phyloP scores from a whole-genome alignment of 2,888 invertebrate species.

The Orthosia gothica region DNA sequence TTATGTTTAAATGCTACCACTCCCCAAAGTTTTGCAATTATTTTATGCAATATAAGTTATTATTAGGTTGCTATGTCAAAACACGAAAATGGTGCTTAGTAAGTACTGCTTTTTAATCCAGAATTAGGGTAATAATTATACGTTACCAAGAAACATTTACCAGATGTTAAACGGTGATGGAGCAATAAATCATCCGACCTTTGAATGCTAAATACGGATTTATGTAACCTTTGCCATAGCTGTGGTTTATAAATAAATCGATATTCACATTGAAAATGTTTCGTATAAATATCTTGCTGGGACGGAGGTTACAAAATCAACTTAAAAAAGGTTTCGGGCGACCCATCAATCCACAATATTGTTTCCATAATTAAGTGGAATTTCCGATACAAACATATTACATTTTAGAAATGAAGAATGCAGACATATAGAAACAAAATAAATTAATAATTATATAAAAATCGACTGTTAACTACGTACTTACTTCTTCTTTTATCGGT shows the following conservation, averaged over 20 bases:
- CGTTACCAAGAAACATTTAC: constrained; percentile 28
- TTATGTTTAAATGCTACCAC: background rate
- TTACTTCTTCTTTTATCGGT: constrained; percentile 1
- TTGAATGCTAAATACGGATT: constrained; percentile 33
- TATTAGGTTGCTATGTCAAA: background rate
- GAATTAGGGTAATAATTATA: constrained; percentile 21
- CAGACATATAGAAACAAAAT: background rate
- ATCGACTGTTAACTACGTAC: too few species aligned
- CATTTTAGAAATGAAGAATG: constrained; percentile 16
- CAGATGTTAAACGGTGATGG: constrained; percentile 35
- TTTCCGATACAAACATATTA: constrained; percentile 36
- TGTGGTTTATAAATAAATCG: constrained; percentile 47
- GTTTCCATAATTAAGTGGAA: constrained; percentile 67
- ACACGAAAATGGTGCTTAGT: background rate
- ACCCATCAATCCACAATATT: constrained; percentile 56
- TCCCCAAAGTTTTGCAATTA: background rate
- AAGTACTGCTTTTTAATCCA: constrained; percentile 10
- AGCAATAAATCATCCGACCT: constrained; percentile 42
- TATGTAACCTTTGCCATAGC: constrained; percentile 26
- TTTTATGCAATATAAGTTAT: background rate
- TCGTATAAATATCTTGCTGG: constrained; percentile 27
- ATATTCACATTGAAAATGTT: constrained; percentile 50
- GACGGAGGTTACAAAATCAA: constrained; percentile 60
- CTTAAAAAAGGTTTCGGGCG: constrained; percentile 61
- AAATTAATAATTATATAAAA: background rate